Evolutionary conservation across 1,140 invertebrate species (phyloP).

Genomic region (Sarcophaga bullata): DNA sequence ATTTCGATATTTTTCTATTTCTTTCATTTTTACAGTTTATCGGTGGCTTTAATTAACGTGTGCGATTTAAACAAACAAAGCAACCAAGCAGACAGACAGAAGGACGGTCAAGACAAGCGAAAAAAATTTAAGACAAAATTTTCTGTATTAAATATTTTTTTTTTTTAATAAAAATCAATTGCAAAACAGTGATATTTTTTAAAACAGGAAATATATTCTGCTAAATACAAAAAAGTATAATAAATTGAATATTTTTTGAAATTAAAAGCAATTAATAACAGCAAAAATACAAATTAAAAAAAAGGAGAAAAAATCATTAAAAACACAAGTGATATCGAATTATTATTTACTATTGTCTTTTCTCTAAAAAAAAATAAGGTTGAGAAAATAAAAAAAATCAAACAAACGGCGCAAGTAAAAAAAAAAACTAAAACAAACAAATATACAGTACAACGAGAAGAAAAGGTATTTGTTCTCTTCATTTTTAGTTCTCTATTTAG

Average conservation of each 20-base stretch:
- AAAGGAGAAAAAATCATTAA: background rate
- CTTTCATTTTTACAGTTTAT: background rate
- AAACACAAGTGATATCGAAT: conserved; percentile 15
- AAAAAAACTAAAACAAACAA: background rate
- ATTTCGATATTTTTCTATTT: background rate
- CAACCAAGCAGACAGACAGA: background rate
- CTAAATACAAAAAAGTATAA: background rate
- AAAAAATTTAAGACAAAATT: background rate
- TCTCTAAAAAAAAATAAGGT: background rate
- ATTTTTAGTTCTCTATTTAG: too few species aligned
- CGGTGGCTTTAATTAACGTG: background rate
- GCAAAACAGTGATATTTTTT: conserved; percentile 38
- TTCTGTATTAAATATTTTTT: background rate
- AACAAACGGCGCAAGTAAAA: background rate
- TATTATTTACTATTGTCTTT: conserved; percentile 4
- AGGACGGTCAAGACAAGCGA: background rate
- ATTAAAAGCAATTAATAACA: conserved; percentile 4
- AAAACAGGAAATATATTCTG: conserved; percentile 4
- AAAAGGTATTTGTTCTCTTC: too few species aligned
- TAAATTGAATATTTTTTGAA: conserved; percentile 4
- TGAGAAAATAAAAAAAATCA: background rate
- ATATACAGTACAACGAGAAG: background rate
- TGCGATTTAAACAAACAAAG: background rate
- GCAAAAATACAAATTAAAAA: conserved; percentile 6
- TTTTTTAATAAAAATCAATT: background rate